phyloP scores from a whole-genome alignment of 2,797 vertebrate genomes.

The Poecilia picta region DNA sequence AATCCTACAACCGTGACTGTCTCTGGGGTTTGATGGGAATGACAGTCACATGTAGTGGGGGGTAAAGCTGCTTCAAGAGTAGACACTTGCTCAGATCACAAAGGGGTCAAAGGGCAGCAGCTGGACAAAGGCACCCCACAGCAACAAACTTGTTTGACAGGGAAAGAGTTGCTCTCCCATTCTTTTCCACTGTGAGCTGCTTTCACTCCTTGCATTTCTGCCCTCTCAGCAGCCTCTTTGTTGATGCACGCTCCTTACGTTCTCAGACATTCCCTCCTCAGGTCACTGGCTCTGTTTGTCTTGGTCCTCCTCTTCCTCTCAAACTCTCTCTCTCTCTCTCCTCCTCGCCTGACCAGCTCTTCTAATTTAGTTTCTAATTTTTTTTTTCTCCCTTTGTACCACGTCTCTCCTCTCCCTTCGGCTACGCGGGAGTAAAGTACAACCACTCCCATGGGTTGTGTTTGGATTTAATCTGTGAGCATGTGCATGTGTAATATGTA shows the following conservation, averaged over 20 bases:
- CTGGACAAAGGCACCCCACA: conserved; percentile 44
- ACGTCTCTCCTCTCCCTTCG: conserved; percentile 62
- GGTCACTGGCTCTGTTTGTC: conserved; percentile 74
- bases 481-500: conserved; percentile 15
- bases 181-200: conserved; percentile 15
- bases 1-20: conserved; percentile 36
- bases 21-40: conserved; percentile 40
- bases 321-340: conserved; percentile 61
- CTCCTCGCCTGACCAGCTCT: conserved; percentile 75
- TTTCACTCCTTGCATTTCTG: conserved; percentile 56
- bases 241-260: conserved; percentile 69
- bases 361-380: conserved; percentile 82
- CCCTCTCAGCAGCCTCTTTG: conserved; percentile 76
- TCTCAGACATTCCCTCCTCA: conserved; percentile 74
- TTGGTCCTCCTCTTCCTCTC: conserved; percentile 52
- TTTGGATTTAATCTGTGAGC: conserved; percentile 55
- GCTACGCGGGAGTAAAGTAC: conserved; percentile 63
- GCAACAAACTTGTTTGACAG: conserved; percentile 32
- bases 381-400: conserved; percentile 46
- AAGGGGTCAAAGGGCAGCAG: conserved; percentile 51
- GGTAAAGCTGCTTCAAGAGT: conserved; percentile 14
- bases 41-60: conserved; percentile 31
- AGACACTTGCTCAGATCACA: conserved; percentile 28
- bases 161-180: conserved; percentile 11
- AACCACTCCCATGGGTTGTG: conserved; percentile 55